These are phyloP conservation scores for Thaleichthys pacificus DNA, from an alignment of 2,797 vertebrate species.

Conservation along the genomic window DNA sequence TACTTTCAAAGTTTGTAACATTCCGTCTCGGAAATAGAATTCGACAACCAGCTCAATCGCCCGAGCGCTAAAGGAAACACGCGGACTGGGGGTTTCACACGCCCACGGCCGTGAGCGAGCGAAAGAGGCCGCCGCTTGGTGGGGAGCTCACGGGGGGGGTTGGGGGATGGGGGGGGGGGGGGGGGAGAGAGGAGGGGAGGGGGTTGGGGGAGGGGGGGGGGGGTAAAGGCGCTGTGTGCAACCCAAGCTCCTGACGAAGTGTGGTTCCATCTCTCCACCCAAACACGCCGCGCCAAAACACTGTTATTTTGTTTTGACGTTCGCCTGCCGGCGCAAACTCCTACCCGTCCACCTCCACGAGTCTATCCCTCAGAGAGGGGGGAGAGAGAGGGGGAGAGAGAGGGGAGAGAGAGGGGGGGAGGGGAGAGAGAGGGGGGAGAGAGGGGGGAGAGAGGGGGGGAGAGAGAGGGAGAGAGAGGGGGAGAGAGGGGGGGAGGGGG, in stretches of 20 bases:
- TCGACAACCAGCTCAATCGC: no score
- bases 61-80: no score
- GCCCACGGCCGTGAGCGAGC: no score
- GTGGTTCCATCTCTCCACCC: no score
- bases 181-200: slow-evolving; percentile 8
- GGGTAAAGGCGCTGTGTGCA: slow-evolving; percentile 35
- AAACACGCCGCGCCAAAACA: neutral
- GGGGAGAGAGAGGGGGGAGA: neutral
- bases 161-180: neutral
- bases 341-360: slow-evolving; percentile 16
- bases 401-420: no score
- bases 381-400: no score
- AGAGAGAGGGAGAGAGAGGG: no score
- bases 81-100: no score
- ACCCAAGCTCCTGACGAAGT: slow-evolving; percentile 14
- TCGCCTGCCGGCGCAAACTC: slow-evolving; percentile 49
- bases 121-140: no score
- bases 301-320: slow-evolving; percentile 54
- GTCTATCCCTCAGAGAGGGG: neutral
- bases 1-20: no score
- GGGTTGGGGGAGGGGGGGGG: neutral
- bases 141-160: neutral
- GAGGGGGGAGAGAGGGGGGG: no score
- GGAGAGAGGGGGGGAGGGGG: rapidly evolving
- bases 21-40: no score